These are phyloP conservation scores for Artemia sinica DNA, from an alignment of 2,888 invertebrate species.

Conservation along the genomic window DNA sequence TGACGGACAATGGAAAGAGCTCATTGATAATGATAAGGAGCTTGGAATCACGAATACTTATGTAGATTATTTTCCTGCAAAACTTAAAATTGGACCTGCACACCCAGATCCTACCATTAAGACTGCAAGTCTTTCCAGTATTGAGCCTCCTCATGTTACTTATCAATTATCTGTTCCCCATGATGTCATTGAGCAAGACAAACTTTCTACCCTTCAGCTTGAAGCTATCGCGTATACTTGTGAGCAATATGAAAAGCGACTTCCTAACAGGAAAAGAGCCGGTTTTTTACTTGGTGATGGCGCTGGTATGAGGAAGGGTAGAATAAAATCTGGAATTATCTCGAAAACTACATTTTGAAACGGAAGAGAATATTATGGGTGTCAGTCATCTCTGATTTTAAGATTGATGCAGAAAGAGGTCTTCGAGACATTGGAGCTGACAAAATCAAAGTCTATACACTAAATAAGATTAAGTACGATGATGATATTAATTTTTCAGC, in stretches of 20 bases:
- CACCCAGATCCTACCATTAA: constrained; percentile 99
- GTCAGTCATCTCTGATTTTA: constrained; percentile 93
- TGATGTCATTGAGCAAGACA: constrained; percentile 61
- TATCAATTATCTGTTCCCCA: constrained; percentile 54
- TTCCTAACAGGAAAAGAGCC: constrained; percentile 40
- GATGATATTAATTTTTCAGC: background rate
- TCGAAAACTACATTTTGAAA: constrained; percentile 84
- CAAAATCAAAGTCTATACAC: constrained; percentile 64
- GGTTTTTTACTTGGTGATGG: constrained; percentile 65
- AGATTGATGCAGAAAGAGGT: constrained; percentile 93
- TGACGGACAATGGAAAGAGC: too few relatives aligned
- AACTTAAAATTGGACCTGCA: constrained; percentile 77
- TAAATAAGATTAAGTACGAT: constrained; percentile 53
- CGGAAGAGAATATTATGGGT: constrained; percentile 95
- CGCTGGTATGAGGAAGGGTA: constrained; percentile 20
- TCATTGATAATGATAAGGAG: constrained; percentile 50
- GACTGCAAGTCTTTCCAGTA: constrained; percentile 88
- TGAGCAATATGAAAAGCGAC: constrained; percentile 60
- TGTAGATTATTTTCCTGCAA: constrained; percentile 92
- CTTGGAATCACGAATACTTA: constrained; percentile 97
- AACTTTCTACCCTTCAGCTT: constrained; percentile 72
- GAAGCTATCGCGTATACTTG: constrained; percentile 94
- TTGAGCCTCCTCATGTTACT: constrained; percentile 81
- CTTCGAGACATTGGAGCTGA: constrained; percentile 81
- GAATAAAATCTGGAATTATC: constrained; percentile 31